Conservation (phyloP, 2,113 vertebrate genomes). For the Scomber japonicus region DNA sequence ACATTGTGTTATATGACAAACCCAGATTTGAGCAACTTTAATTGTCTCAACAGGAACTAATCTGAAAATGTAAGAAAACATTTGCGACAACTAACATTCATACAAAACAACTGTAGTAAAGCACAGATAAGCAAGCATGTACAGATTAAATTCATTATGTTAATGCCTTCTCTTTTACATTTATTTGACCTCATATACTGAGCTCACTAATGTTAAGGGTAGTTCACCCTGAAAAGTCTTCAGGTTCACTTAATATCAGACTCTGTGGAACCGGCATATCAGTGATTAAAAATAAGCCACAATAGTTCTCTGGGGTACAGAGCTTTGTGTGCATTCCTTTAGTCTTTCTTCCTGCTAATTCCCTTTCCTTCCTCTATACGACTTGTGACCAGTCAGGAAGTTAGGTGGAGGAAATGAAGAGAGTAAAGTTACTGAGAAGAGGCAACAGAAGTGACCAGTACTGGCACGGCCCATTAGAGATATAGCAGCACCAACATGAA, state of each 20-base stretch:
- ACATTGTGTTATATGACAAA: not conserved
- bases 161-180: not conserved
- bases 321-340: conserved; percentile 7
- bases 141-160: not conserved
- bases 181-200: not conserved
- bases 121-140: not conserved
- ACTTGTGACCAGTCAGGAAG: not conserved
- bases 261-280: not conserved
- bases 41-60: not conserved
- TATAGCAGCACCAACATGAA: not conserved
- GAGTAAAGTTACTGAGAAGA: not conserved
- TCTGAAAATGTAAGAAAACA: not conserved
- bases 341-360: not conserved
- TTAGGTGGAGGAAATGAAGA: not conserved
- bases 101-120: not conserved
- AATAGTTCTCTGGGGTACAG: not conserved
- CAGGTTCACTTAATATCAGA: not conserved
- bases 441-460: not conserved
- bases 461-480: not conserved
- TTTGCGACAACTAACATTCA: not conserved
- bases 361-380: not conserved
- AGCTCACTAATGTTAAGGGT: not conserved
- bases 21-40: not conserved
- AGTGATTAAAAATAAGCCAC: not conserved
- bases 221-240: not conserved